Base-by-base conservation (phyloP, 2,113 vertebrate genomes). In the Mola mola region DNA sequence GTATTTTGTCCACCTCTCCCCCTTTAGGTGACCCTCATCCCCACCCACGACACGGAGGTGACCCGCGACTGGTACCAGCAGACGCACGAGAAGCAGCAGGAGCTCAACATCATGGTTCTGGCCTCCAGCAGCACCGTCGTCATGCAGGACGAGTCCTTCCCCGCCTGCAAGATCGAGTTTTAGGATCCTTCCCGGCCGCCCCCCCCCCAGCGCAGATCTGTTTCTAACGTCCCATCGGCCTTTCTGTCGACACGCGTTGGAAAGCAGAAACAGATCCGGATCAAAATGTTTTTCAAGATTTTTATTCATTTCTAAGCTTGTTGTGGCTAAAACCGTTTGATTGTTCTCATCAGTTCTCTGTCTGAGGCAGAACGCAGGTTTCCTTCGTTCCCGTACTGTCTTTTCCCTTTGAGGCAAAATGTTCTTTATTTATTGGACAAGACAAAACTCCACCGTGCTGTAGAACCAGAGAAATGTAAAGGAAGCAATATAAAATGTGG, bases 151-250 rank as follows among this genome's bases (percentile, higher is more conserved):
- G 97, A 99, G 81, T 98, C 96, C 38, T 99, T 99, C 81, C 96
- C 97, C 15, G 97, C 97, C 86, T 99, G 97, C 94, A 99, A 99
- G 93, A 99, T 99, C 0, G 97, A 99, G 86, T 99, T 99, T 90
- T 99, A 94, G 93, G 58, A 64, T 67, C 62, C 72, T 24, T 50
- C 65, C 81, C 63, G 55, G 49, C 60, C 34, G 52, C 1, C 31
- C 9, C 16, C 57, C 61, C 55, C 34, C 48, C 26, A 3, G 22
- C 56, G 49, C 64, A 69, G 37, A 57, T 55, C 44, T 42, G 43
- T 79, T 79, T 86, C 73, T 34, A 59, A 67, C 49, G 79, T 58
- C n/a, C n/a, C n/a, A n/a, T n/a, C n/a, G n/a, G n/a, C n/a, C n/a
- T n/a, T n/a, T n/a, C n/a, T n/a, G n/a, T n/a, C n/a, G n/a, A n/a